Conservation (phyloP, 2,888 invertebrate genomes). For the Digitonthophagus gazella region DNA sequence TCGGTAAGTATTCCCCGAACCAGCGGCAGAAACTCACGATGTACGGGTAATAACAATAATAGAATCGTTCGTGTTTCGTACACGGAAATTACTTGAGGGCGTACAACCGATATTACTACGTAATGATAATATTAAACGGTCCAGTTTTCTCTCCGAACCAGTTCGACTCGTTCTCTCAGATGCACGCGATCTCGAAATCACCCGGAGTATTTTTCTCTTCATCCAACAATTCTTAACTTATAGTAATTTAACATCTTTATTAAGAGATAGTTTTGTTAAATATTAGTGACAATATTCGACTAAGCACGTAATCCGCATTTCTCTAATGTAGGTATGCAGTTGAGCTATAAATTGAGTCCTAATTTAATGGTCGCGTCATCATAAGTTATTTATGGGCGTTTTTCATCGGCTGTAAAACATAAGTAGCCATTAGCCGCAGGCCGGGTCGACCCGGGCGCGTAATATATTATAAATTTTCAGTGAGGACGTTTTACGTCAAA, state of each 20-base stretch:
- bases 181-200: too few relatives aligned
- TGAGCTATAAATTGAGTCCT: slow-evolving; percentile 46
- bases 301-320: too few relatives aligned
- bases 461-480: neutral
- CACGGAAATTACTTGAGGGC: slow-evolving; percentile 10
- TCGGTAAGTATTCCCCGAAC: slow-evolving; percentile 21
- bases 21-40: slow-evolving; percentile 21
- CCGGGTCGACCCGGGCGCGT: neutral
- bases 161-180: neutral
- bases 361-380: slow-evolving; percentile 49
- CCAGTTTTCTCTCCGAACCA: neutral
- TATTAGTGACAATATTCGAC: too few relatives aligned
- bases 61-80: slow-evolving; percentile 27
- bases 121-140: neutral
- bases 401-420: slow-evolving; percentile 47
- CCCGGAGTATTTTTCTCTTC: too few relatives aligned
- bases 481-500: neutral
- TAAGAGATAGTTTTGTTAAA: too few relatives aligned
- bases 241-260: too few relatives aligned
- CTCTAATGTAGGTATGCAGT: slow-evolving; percentile 40
- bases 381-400: slow-evolving; percentile 44
- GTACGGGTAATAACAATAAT: slow-evolving; percentile 28
- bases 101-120: neutral
- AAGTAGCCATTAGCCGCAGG: slow-evolving; percentile 45
- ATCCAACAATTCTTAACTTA: too few relatives aligned